Evolutionary conservation across 2,888 invertebrate species (phyloP).

Genomic region (Drosophila atripex): DNA sequence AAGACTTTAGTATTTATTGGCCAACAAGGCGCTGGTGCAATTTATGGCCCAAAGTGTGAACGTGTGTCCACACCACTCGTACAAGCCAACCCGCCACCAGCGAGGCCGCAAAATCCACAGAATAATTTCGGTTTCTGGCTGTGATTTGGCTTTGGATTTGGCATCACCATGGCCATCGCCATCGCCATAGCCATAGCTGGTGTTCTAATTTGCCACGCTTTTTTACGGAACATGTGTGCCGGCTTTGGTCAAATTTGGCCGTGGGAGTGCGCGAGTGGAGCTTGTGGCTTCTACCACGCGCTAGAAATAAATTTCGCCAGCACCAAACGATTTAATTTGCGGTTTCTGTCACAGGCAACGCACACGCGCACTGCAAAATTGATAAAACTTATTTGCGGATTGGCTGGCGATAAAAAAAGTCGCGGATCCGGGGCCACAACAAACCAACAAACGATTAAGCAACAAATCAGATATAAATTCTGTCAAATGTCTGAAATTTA

Average conservation of each 20-base stretch:
- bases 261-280: conserved; percentile 29
- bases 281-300: conserved; percentile 58
- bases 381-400: conserved; percentile 60
- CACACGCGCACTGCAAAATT: conserved; percentile 53
- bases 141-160: conserved; percentile 61
- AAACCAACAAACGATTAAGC: conserved; percentile 36
- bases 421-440: not conserved
- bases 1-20: conserved; percentile 67
- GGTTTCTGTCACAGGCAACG: conserved; percentile 63
- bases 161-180: conserved; percentile 24
- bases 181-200: not conserved
- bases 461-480: conserved; percentile 33
- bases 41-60: conserved; percentile 63
- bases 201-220: conserved; percentile 60
- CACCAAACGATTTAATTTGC: conserved; percentile 78
- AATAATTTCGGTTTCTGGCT: conserved; percentile 72
- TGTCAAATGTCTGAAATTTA: conserved; percentile 6
- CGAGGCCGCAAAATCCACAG: conserved; percentile 69
- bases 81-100: conserved; percentile 31
- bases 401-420: conserved; percentile 19
- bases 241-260: not conserved
- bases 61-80: conserved; percentile 22
- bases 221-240: conserved; percentile 11
- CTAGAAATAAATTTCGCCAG: conserved; percentile 65
- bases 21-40: conserved; percentile 68